A percentile compares a stretch with the other conserved stretches of the same genome.
Conservation (phyloP, 2,888 invertebrate species). For the Cerceris ruficornis region DNA sequence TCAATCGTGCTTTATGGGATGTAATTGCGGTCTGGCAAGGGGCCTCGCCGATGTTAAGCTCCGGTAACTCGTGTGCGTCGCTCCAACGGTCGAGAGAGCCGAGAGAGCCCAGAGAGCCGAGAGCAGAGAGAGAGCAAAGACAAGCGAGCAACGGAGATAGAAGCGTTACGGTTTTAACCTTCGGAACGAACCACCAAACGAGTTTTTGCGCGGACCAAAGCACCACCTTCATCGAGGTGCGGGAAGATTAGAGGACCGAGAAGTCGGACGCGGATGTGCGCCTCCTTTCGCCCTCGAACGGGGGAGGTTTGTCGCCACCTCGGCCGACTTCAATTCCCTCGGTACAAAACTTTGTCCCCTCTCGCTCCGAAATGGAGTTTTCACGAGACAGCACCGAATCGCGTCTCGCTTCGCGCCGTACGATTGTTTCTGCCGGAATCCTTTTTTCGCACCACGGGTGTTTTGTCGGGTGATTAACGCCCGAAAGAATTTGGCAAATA, state of each 20-base stretch:
- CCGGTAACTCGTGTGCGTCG: constrained; percentile 50
- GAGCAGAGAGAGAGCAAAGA: constrained; percentile 17
- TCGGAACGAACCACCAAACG: constrained; percentile 68
- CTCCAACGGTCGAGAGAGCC: constrained; percentile 4
- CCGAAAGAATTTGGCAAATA: background rate
- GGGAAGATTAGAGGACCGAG: constrained; percentile 1
- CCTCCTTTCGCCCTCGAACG: no score
- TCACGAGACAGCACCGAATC: no score
- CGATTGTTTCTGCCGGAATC: background rate
- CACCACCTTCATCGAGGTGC: constrained; percentile 22
- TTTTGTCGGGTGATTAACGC: background rate
- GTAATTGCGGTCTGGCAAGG: constrained; percentile 74
- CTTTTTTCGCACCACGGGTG: background rate
- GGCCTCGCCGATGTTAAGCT: constrained; percentile 72
- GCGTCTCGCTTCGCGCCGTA: background rate
- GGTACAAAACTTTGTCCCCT: no score
- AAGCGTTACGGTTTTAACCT: constrained; percentile 74
- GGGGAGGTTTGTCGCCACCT: no score
- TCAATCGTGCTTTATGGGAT: constrained; percentile 78
- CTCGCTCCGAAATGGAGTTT: no score
- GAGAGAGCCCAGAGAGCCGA: background rate
- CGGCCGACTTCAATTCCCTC: no score
- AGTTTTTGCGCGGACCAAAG: constrained; percentile 56
- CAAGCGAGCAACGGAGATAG: constrained; percentile 40
- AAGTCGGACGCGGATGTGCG: no score